Base-by-base conservation (phyloP, 1,140 invertebrate species). In the Hermatobates lingyangjiaoensis region DNA sequence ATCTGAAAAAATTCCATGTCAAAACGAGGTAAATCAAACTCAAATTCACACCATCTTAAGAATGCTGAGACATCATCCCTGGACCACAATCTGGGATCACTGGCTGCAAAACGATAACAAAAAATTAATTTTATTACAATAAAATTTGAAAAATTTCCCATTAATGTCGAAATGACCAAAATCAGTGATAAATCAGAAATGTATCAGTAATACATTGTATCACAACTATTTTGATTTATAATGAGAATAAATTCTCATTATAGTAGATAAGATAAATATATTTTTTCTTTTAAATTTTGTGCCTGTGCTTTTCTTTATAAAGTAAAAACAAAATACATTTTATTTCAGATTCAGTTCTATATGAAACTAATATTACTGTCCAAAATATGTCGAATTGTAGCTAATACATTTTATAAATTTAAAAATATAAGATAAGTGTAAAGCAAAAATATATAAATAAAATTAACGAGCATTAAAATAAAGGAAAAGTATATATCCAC, bases 1-100 rank as follows among this genome's bases (percentile, higher is more conserved):
- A 96, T 93, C 71, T 92, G 88, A 66, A 96, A 94, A 69, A 88
- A 79, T 60, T 93, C 88, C 74, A 88, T 81, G 62, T 93, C 86
- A 60, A 95, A 83, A 51, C 81, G 76, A 18, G 89, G 87, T 49
- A 96, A 68, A 62, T 93, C 89, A 63, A 90, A 95, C 67, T 94
- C 90, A 39, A 85, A 73, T 64, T 91, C 85, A 54, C 89, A 89
- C 81, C 90, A 94, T 58, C 83, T 79, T 26, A 96, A 68, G 68
- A 94, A 95, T 21, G 80, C 73, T 12, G 74, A 70, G 1, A 95
- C 90, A 63, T 95, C 88, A 57, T 94, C 87, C 57, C 89, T 76
- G 25, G 78, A 82, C 90, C 90, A 96, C 15, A 83, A 65, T 58
- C 88, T 72, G 12, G 90, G 90, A 71, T 93, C 89, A 57, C 81